Conservation (phyloP, 2,113 vertebrate species). For the Callospermophilus lateralis region DNA sequence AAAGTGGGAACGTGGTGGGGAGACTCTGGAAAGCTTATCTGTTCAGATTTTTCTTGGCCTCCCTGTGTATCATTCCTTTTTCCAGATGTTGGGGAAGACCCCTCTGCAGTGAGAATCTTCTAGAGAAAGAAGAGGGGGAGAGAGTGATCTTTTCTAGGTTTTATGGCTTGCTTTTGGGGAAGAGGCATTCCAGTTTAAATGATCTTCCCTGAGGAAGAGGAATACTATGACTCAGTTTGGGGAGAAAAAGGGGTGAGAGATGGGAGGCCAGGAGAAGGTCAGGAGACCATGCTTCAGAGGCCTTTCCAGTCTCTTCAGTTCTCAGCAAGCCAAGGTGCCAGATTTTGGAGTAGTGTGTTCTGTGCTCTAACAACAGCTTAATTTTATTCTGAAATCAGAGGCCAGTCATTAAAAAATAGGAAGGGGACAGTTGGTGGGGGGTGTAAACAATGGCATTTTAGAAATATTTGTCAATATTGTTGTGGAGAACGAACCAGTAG, state of each 20-base stretch:
- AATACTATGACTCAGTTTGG: background rate
- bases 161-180: background rate
- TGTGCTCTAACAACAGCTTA: background rate
- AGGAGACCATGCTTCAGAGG: background rate
- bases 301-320: background rate
- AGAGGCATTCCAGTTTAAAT: background rate
- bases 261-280: background rate
- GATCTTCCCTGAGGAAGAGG: background rate
- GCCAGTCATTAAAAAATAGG: background rate
- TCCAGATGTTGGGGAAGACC: background rate
- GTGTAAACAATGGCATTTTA: background rate
- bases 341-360: background rate
- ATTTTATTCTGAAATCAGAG: conserved; percentile 47
- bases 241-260: background rate
- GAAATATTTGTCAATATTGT: background rate
- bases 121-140: background rate
- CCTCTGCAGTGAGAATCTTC: background rate
- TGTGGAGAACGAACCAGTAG: background rate
- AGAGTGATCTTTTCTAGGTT: background rate
- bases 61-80: background rate
- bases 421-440: background rate
- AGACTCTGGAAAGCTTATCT: background rate
- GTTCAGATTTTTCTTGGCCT: background rate
- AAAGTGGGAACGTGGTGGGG: background rate
- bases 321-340: background rate